Conservation (phyloP, 1,140 invertebrate genomes). For the Calliopsis andreniformis region DNA sequence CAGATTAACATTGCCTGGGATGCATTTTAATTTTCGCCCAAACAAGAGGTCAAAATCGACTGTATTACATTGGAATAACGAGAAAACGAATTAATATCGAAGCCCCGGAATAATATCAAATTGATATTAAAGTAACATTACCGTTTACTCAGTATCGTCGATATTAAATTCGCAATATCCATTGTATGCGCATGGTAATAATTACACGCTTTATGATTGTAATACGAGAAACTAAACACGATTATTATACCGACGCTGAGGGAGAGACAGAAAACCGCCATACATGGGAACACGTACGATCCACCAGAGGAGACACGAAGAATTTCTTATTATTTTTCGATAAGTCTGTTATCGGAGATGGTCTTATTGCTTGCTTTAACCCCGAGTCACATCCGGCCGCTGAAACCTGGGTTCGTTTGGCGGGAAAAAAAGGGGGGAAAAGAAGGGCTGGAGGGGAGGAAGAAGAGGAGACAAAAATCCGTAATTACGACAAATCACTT, state of each 20-base stretch:
- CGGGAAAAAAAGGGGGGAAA: slow-evolving; percentile 13
- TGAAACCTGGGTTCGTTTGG: not conserved
- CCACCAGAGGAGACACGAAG: not conserved
- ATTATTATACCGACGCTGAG: not conserved
- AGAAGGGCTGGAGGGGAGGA: not conserved
- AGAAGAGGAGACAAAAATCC: slow-evolving; percentile 59
- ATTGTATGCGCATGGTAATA: not conserved
- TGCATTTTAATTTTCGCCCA: slow-evolving; percentile 15
- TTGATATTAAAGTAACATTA: slow-evolving; percentile 43
- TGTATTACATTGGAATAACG: slow-evolving; percentile 22
- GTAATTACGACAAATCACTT: slow-evolving; percentile 72
- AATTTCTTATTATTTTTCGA: slow-evolving; percentile 64
- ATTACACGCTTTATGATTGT: not conserved
- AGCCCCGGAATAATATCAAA: slow-evolving; percentile 27
- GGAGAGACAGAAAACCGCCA: too few relatives aligned
- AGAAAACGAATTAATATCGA: slow-evolving; percentile 38
- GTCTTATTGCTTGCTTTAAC: slow-evolving; percentile 15
- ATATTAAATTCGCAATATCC: slow-evolving; percentile 18
- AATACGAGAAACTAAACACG: slow-evolving; percentile 8
- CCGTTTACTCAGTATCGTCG: slow-evolving; percentile 29
- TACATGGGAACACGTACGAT: not conserved
- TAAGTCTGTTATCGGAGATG: slow-evolving; percentile 55
- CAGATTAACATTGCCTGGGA: not conserved
- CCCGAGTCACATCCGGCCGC: not conserved
- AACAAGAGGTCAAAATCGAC: not conserved